A percentile compares a stretch with the other conserved stretches of the same genome.
Conservation (phyloP, 2,797 vertebrate species). For the Gymnoscopelus microlampas region DNA sequence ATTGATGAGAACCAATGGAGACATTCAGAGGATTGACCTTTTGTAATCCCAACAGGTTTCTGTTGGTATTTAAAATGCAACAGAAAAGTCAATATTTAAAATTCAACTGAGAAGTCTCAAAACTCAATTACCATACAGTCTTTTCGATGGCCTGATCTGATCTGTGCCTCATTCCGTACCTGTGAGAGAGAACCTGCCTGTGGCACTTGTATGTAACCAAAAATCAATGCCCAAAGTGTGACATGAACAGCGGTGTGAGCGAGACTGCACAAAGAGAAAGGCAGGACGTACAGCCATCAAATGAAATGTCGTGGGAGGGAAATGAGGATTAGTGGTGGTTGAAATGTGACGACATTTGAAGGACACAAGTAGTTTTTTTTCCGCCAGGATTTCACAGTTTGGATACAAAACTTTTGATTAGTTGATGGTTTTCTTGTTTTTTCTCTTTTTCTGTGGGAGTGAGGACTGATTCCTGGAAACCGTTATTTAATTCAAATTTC, state of each 20-base stretch:
- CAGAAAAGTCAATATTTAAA: too few relatives aligned
- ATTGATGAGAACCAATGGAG: background rate
- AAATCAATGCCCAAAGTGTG: constrained; percentile 31
- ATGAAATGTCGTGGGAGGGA: constrained; percentile 33
- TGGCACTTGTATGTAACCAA: constrained; percentile 53
- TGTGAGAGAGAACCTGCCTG: constrained; percentile 8
- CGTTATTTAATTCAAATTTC: too few relatives aligned
- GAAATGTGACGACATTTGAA: constrained; percentile 6
- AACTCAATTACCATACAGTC: too few relatives aligned
- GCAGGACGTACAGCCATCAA: constrained; percentile 27
- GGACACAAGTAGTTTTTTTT: background rate
- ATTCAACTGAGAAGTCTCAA: too few relatives aligned
- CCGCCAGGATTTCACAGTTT: constrained; percentile 53
- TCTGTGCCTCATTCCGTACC: constrained; percentile 1
- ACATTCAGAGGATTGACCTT: constrained; percentile 6
- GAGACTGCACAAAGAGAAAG: constrained; percentile 40
- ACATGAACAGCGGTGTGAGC: constrained; percentile 28
- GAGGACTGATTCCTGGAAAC: too few relatives aligned
- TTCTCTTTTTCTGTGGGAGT: background rate
- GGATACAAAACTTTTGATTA: constrained; percentile 8
- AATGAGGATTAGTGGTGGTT: constrained; percentile 12
- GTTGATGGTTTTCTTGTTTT: background rate
- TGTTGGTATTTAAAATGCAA: constrained; percentile 25
- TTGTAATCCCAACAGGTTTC: constrained; percentile 47
- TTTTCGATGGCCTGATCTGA: too few relatives aligned